Base-by-base conservation (phyloP, 2,113 vertebrate species). In the Corythornis cristatus region DNA sequence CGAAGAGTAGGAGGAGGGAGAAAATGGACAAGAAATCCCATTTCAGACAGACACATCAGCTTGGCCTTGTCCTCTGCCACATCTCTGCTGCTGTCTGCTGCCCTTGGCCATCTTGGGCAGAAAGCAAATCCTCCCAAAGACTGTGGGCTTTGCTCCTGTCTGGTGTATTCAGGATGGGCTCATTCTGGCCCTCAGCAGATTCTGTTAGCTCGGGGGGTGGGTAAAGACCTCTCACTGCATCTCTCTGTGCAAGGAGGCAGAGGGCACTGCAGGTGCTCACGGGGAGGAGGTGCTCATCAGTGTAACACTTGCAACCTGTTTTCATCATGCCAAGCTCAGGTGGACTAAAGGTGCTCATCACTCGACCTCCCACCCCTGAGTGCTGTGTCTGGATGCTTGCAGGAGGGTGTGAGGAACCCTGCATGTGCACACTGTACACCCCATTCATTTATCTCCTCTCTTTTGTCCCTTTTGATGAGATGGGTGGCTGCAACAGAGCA, bases 351-450 rank as follows among this genome's bases (percentile, higher is more conserved):
- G 15, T 75, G 14, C 21, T 31, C 23, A 15, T 67, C 42, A n/a
- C 29, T 37, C 5, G 4, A 15, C 28, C 14, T 45, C 54, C 33
- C 1, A 0, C 11, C 23, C 12, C 22, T 3, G 4, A 60, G 14
- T 2, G 0, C 86, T 45, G 70, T 2, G 1, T 19, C 61, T 78
- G 61, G 20, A 46, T 74, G 51, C 26, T 51, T 50, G 11, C 4
- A 5, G n/a, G 46, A 83, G 37, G 77, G 35, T 25, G 33, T 0
- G 4, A 84, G 56, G 12, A 45, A 9, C 33, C 20, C 37, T n/a
- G 35, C 0, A 0, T 31, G 26, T 1, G 2, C 31, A 70, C 13
- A 40, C 33, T 43, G 51, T 13, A 9, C 50, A 23, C 26, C 26
- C 60, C 6, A 1, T 56, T 15, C 67, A 56, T 90, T 81, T 33